These are phyloP conservation scores for Setophaga petechia DNA, from an alignment of 2,113 vertebrate species.

Conservation along the genomic window DNA sequence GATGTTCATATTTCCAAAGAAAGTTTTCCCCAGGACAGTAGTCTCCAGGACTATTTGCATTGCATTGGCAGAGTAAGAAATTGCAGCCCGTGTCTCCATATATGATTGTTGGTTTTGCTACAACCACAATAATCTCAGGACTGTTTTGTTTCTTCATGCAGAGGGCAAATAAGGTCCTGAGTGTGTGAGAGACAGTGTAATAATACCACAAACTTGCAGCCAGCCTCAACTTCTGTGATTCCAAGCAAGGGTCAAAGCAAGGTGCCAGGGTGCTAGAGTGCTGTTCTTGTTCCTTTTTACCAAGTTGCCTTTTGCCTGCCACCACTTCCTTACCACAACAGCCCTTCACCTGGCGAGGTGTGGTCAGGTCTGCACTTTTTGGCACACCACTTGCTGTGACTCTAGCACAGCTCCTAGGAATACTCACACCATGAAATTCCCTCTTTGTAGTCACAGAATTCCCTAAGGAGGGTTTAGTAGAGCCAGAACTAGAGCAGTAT, in stretches of 20 bases:
- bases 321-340: not conserved
- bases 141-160: not conserved
- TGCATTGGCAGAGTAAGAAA: not conserved
- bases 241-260: not conserved
- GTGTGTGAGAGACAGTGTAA: not conserved
- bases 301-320: not conserved
- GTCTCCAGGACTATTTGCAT: not conserved
- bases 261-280: not conserved
- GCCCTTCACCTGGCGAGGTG: not conserved
- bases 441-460: not conserved
- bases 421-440: not conserved
- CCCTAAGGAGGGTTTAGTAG: not conserved
- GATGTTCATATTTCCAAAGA: not conserved
- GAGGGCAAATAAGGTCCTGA: not conserved
- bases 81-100: not conserved
- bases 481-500: not conserved
- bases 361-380: accelerated
- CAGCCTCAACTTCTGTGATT: not conserved
- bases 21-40: not conserved
- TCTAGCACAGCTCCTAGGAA: not conserved
- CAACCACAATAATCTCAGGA: not conserved
- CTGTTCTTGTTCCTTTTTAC: not conserved
- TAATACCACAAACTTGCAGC: not conserved
- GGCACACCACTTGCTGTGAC: not conserved
- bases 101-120: not conserved